Evolutionary conservation across 2,888 invertebrate species (phyloP).

Genomic region (Drosophila eohydei): DNA sequence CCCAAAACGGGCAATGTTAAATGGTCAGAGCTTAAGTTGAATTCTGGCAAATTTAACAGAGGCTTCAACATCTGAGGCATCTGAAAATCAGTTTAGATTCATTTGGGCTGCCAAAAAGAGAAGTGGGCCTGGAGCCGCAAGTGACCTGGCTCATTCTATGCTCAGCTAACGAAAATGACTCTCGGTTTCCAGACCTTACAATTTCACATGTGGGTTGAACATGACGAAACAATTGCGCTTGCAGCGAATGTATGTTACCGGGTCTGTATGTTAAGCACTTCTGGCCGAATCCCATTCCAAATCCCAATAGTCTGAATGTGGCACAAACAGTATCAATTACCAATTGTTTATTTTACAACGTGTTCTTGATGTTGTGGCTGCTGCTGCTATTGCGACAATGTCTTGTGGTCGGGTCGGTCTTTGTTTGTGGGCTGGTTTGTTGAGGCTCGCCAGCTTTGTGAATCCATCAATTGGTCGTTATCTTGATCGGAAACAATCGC

Average conservation of each 20-base stretch:
- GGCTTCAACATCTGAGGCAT: slow-evolving; percentile 50
- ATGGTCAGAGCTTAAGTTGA: slow-evolving; percentile 11
- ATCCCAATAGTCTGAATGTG: slow-evolving; percentile 53
- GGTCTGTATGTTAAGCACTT: slow-evolving; percentile 59
- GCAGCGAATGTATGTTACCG: slow-evolving; percentile 64
- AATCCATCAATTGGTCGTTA: slow-evolving; percentile 80
- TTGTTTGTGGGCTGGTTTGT: slow-evolving; percentile 17
- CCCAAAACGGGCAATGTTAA: slow-evolving; percentile 41
- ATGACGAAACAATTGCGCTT: not conserved
- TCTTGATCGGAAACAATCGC: slow-evolving; percentile 68
- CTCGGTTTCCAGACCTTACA: slow-evolving; percentile 61
- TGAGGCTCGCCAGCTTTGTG: slow-evolving; percentile 33
- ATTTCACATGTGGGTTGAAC: slow-evolving; percentile 47
- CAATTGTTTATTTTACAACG: slow-evolving; percentile 75
- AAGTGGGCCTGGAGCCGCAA: not conserved
- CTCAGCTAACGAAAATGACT: slow-evolving; percentile 37
- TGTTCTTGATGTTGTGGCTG: slow-evolving; percentile 38
- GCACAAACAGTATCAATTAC: slow-evolving; percentile 71
- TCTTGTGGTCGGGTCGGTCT: slow-evolving; percentile 19
- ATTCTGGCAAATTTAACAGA: slow-evolving; percentile 56
- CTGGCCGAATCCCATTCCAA: slow-evolving; percentile 36
- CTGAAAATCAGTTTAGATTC: slow-evolving; percentile 62
- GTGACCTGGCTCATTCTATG: slow-evolving; percentile 9
- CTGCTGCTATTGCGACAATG: slow-evolving; percentile 8
- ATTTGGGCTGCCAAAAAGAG: slow-evolving; percentile 49